Conservation (phyloP, 2,113 vertebrate species). For the Pimephales promelas region DNA sequence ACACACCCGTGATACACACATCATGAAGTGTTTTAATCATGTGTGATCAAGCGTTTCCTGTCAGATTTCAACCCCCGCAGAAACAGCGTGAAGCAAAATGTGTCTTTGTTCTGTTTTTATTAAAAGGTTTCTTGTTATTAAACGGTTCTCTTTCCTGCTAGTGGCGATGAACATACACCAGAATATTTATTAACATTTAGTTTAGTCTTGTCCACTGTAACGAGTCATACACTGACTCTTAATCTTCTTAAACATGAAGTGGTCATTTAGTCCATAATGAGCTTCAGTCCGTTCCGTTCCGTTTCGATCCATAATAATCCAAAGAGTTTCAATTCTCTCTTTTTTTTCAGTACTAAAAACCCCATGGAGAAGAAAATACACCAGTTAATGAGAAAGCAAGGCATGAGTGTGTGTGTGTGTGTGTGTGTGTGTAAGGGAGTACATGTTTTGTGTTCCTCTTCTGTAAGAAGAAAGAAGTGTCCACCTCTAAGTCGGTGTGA, state of each 20-base stretch:
- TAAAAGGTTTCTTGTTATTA: not conserved
- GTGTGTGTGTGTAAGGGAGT: constrained; percentile 13
- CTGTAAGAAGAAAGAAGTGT: constrained; percentile 48
- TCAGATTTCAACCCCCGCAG: not conserved
- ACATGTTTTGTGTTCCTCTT: constrained; percentile 18
- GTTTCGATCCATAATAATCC: not conserved
- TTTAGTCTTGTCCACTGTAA: not conserved
- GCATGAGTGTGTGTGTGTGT: not conserved
- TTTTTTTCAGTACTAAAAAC: not conserved
- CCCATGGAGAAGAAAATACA: constrained; percentile 16
- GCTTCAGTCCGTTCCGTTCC: not conserved
- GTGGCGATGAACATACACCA: not conserved
- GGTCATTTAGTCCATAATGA: not conserved
- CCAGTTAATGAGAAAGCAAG: constrained; percentile 54
- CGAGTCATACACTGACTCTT: not conserved
- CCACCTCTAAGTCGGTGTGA: constrained; percentile 76
- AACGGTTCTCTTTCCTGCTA: not conserved
- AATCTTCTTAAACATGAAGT: not conserved
- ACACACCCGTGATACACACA: no score
- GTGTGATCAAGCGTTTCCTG: constrained; percentile 9
- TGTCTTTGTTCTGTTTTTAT: not conserved
- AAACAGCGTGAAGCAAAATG: constrained; percentile 2
- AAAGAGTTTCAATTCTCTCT: not conserved
- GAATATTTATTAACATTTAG: not conserved
- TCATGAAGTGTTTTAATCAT: constrained; percentile 30